These are phyloP conservation scores for Heliconius hortense DNA, from an alignment of 2,888 invertebrate species.

Conservation along the genomic window DNA sequence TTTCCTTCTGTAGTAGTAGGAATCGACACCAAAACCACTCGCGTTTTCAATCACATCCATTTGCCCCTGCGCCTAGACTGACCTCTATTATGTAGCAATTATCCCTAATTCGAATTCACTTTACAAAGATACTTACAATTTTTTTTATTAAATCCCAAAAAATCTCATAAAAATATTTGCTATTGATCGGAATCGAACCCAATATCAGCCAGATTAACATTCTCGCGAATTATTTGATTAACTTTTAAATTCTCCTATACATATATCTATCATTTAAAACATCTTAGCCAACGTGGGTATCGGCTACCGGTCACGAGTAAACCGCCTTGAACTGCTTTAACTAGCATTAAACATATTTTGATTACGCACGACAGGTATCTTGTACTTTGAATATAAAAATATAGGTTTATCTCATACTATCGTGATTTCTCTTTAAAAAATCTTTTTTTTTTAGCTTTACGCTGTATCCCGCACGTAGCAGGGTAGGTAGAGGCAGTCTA, in stretches of 20 bases:
- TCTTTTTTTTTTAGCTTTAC: neutral
- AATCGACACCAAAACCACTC: too few species aligned
- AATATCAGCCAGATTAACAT: neutral
- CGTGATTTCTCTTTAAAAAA: neutral
- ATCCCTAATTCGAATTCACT: too few species aligned
- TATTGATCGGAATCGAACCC: neutral
- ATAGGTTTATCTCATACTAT: neutral
- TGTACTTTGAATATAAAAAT: neutral
- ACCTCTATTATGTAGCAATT: too few species aligned
- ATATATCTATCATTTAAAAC: constrained; percentile 14
- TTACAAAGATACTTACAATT: neutral
- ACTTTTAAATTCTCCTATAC: neutral
- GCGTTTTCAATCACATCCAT: too few species aligned
- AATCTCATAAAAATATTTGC: neutral
- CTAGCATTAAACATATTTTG: constrained; percentile 17
- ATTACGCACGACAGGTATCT: constrained; percentile 4
- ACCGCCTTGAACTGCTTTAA: constrained; percentile 35
- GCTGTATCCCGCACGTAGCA: neutral
- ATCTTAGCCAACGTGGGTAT: constrained; percentile 18
- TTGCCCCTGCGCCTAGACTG: too few species aligned
- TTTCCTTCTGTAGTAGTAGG: too few species aligned
- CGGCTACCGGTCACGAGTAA: constrained; percentile 34
- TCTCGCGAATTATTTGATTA: neutral
- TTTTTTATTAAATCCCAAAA: neutral
- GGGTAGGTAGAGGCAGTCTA: too few species aligned